A percentile compares a stretch with the other conserved stretches of the same genome.
Evolutionary conservation across 2,888 invertebrate species (phyloP).

Genomic region (Pemphredon lugubris): DNA sequence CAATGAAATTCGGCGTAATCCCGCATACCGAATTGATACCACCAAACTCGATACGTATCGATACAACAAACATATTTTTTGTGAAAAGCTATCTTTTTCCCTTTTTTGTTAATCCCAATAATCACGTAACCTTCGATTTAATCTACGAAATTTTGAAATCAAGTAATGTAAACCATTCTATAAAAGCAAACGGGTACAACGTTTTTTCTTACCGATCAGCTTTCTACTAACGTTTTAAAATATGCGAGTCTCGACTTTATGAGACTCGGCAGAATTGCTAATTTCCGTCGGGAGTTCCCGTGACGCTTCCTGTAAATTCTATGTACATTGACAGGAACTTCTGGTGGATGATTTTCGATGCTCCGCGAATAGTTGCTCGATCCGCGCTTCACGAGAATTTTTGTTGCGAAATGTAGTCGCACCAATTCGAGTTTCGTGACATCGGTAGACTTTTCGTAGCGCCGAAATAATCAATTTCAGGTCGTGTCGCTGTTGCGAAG

Average conservation of each 20-base stretch:
- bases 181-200: too few relatives aligned
- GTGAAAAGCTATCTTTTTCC: too few relatives aligned
- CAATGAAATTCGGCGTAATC: too few relatives aligned
- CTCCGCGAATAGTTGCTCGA: neutral
- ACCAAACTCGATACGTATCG: too few relatives aligned
- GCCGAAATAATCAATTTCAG: slow-evolving; percentile 16
- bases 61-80: too few relatives aligned
- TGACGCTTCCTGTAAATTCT: neutral
- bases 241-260: neutral
- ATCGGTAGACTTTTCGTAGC: neutral
- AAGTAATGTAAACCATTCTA: too few relatives aligned
- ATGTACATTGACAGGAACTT: neutral
- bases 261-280: neutral
- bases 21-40: too few relatives aligned
- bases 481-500: too few relatives aligned
- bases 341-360: neutral
- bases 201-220: neutral
- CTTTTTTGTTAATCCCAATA: too few relatives aligned
- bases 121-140: too few relatives aligned
- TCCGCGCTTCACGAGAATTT: neutral
- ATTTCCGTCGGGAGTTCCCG: neutral
- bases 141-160: too few relatives aligned
- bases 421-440: neutral
- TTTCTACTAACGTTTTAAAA: neutral
- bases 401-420: neutral